phyloP scores from a whole-genome alignment of 2,797 vertebrate genomes.

The Eremophila alpestris region DNA sequence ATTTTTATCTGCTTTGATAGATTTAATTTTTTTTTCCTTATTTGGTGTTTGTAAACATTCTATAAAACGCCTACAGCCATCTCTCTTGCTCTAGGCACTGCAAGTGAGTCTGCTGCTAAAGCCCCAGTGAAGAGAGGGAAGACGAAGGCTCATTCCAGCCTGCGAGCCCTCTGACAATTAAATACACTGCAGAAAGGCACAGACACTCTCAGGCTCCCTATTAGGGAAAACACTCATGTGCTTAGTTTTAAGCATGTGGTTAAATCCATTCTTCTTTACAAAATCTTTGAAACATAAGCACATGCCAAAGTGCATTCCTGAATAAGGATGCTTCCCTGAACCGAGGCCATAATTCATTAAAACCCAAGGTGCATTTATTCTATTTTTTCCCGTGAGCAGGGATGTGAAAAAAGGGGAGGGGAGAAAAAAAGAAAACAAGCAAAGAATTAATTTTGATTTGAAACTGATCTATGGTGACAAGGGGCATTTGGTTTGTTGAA shows the following conservation, averaged over 20 bases:
- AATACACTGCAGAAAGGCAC: slow-evolving; percentile 12
- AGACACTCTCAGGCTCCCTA: background rate
- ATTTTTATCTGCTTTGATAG: background rate
- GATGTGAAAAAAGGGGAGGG: background rate
- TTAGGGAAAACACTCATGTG: slow-evolving; percentile 48
- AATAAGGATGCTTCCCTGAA: slow-evolving; percentile 66
- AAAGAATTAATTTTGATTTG: slow-evolving; percentile 59
- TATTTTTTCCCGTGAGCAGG: background rate
- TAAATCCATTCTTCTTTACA: slow-evolving; percentile 58
- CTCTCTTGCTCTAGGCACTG: background rate
- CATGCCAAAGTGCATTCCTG: slow-evolving; percentile 58
- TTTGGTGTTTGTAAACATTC: background rate
- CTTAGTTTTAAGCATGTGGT: slow-evolving; percentile 61
- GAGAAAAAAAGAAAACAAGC: slow-evolving; percentile 30
- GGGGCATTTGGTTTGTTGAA: slow-evolving; percentile 61
- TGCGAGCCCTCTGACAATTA: background rate
- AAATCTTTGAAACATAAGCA: slow-evolving; percentile 51
- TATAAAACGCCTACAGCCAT: background rate
- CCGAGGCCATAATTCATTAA: slow-evolving; percentile 50
- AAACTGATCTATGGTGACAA: slow-evolving; percentile 60
- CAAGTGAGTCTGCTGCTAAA: background rate
- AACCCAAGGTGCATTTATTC: slow-evolving; percentile 60
- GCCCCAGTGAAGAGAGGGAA: background rate
- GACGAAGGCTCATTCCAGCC: background rate
- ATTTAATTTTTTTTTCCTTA: background rate